Evolutionary conservation across 2,888 invertebrate species (phyloP).

Genomic region (Netelia inedita): DNA sequence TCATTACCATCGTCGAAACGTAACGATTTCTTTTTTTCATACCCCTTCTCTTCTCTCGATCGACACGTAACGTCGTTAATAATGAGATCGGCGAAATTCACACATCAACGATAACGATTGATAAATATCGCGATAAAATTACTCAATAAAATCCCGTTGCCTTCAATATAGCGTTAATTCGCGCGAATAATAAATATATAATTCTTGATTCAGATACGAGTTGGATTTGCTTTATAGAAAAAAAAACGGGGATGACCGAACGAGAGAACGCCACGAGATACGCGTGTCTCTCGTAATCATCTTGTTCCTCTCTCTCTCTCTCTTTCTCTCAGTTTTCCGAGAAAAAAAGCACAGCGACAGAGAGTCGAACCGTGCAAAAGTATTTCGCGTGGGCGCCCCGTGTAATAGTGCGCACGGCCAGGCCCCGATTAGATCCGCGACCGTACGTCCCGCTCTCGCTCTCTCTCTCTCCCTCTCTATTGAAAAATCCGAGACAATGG

Average conservation of each 20-base stretch:
- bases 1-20: background rate
- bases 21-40: slow-evolving; percentile 39
- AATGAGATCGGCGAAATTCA: slow-evolving; percentile 5
- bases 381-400: slow-evolving; percentile 78
- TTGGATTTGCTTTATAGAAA: slow-evolving; percentile 6
- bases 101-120: background rate
- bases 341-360: slow-evolving; percentile 33
- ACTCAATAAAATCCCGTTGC: slow-evolving; percentile 4
- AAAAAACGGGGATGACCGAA: slow-evolving; percentile 29
- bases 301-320: background rate
- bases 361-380: slow-evolving; percentile 49
- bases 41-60: background rate
- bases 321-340: slow-evolving; percentile 46
- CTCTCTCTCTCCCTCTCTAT: background rate
- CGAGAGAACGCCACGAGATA: slow-evolving; percentile 4
- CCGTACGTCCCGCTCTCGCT: slow-evolving; percentile 68
- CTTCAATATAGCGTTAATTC: no score
- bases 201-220: no score
- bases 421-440: slow-evolving; percentile 79
- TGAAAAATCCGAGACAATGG: slow-evolving; percentile 77
- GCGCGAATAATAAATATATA: background rate
- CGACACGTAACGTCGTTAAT: background rate
- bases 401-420: slow-evolving; percentile 33
- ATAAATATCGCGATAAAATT: background rate
- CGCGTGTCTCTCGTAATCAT: slow-evolving; percentile 27